phyloP scores from a whole-genome alignment of 2,888 invertebrate species.

The Xestia c-nigrum region DNA sequence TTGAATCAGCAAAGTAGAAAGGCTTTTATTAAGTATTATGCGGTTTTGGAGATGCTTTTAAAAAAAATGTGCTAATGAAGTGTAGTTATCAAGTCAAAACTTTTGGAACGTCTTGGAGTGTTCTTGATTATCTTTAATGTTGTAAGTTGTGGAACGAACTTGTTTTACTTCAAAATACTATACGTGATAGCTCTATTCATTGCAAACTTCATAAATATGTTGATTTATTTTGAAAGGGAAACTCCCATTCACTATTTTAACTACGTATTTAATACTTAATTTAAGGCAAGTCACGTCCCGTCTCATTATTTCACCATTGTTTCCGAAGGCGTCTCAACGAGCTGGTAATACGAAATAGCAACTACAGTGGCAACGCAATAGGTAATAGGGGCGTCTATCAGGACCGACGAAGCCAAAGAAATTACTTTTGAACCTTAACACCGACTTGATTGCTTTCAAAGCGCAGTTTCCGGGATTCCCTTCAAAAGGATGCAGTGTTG shows the following conservation, averaged over 20 bases:
- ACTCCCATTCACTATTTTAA: constrained; percentile 46
- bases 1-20: constrained; percentile 70
- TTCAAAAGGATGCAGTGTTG: constrained; percentile 77
- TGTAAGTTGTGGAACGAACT: not conserved
- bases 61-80: not conserved
- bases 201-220: constrained; percentile 52
- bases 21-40: constrained; percentile 61
- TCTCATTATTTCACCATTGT: constrained; percentile 56
- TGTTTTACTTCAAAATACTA: not conserved
- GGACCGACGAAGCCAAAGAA: constrained; percentile 80
- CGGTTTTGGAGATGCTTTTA: not conserved
- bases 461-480: constrained; percentile 71
- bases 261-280: constrained; percentile 52
- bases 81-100: not conserved
- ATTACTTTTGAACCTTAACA: constrained; percentile 83
- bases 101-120: not conserved
- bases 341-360: constrained; percentile 52
- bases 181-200: constrained; percentile 17
- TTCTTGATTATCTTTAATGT: not conserved
- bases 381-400: constrained; percentile 69
- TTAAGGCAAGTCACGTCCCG: constrained; percentile 60
- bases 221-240: constrained; percentile 54
- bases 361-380: constrained; percentile 55
- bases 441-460: constrained; percentile 82
- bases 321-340: constrained; percentile 42